Evolutionary conservation across 2,888 invertebrate species (phyloP).

Genomic region (Bellardia pandia): DNA sequence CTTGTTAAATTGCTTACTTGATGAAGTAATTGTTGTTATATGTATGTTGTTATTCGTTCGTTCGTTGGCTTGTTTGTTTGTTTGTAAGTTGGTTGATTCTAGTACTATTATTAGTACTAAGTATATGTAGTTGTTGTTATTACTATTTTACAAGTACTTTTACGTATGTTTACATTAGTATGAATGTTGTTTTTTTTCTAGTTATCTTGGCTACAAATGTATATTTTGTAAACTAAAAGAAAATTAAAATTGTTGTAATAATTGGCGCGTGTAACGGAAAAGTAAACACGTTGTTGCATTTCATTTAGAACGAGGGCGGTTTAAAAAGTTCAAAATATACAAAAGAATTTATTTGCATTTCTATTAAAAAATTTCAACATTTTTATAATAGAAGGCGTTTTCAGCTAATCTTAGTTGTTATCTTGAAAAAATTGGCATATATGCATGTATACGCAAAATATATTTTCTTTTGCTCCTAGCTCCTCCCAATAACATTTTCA

Average conservation of each 20-base stretch:
- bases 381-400: too few relatives aligned
- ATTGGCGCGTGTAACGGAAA: constrained; percentile 32
- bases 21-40: constrained; percentile 57
- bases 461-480: too few relatives aligned
- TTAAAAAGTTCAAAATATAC: background rate
- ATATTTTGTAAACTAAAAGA: constrained; percentile 23
- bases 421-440: too few relatives aligned
- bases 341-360: too few relatives aligned
- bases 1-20: constrained; percentile 62
- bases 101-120: constrained; percentile 33
- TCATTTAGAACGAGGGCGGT: background rate
- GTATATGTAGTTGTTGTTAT: constrained; percentile 1
- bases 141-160: constrained; percentile 49
- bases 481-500: too few relatives aligned
- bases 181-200: constrained; percentile 8
- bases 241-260: background rate
- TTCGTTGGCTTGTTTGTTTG: constrained; percentile 6
- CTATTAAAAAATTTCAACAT: too few relatives aligned
- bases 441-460: too few relatives aligned
- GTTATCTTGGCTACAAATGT: constrained; percentile 9
- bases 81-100: background rate
- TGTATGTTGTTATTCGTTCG: constrained; percentile 38
- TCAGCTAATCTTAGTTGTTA: too few relatives aligned
- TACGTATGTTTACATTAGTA: constrained; percentile 9
- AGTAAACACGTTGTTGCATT: constrained; percentile 36